Base-by-base conservation (phyloP, 2,797 vertebrate species). In the Myiothlypis coronata region DNA sequence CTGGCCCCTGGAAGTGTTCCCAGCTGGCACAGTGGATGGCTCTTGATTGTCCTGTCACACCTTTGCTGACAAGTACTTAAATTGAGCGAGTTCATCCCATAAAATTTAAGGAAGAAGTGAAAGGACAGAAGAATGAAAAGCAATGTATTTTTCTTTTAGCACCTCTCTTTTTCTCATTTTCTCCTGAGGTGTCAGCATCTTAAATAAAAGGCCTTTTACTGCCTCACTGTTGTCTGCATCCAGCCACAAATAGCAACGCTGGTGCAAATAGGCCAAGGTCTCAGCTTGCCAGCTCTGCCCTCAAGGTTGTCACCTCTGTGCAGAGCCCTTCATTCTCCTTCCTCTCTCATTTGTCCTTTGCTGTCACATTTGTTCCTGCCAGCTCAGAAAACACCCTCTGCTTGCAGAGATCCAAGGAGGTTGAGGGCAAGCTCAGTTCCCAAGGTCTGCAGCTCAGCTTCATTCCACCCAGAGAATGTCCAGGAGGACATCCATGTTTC, bases 181-280 rank as follows among this genome's bases (percentile, higher is more conserved):
- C 53, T 90, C 34, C 37, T 47, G 37, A 90, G 75, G 35, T 74
- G 41, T 88, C 61, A 95, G 68, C 50, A 67, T 37, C 80, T 93
- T 83, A 83, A 93, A 86, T 89, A 87, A 97, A 97, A 97, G 95
- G 83, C 83, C 46, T 95, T 97, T 96, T 96, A 96, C 76, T 80
- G 95, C 92, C 85, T 96, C 69, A 24, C 80, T 84, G 93, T 93
- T 92, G 63, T 90, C 95, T 91, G 65, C 70, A 93, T 94, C 91
- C 94, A 86, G 76, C 94, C 95, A 93, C 92, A 95, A 94, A 96
- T 28, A 92, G 74, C 9, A 12, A 24, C 0, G 2, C 69, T 79
- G 60, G 63, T 52, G 83, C 89, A 93, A 94, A 93, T 8, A 64
- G 60, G 81, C 39, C 46, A 60, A 90, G 83, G 81, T 93, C 88